Percentiles rank a stretch among this genome's conserved stretches.
Conservation (phyloP, 2,113 vertebrate species). For the Excalfactoria chinensis region DNA sequence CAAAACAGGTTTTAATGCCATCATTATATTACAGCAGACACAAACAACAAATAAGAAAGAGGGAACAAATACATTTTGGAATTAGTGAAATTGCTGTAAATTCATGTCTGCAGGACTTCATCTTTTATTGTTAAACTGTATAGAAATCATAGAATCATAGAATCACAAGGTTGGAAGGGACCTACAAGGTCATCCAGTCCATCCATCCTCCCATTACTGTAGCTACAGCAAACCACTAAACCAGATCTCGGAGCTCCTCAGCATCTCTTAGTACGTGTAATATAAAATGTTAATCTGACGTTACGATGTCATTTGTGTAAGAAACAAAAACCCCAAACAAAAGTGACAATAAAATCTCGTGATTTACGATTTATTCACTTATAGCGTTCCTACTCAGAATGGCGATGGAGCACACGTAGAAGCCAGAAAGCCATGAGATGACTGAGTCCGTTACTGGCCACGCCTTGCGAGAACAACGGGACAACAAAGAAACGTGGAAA, state of each 20-base stretch:
- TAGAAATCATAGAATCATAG: background rate
- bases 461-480: background rate
- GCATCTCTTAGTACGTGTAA: background rate
- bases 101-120: background rate
- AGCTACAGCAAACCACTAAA: too few relatives aligned
- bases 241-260: too few relatives aligned
- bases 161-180: too few relatives aligned
- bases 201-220: too few relatives aligned
- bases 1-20: background rate
- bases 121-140: slow-evolving; percentile 4
- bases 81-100: slow-evolving; percentile 43
- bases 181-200: too few relatives aligned
- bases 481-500: slow-evolving; percentile 37
- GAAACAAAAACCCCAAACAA: slow-evolving; percentile 18
- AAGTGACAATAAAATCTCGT: background rate
- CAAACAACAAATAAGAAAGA: slow-evolving; percentile 17
- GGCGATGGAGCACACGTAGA: background rate
- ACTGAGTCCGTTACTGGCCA: background rate
- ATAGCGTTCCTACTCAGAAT: background rate
- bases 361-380: slow-evolving; percentile 12
- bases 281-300: slow-evolving; percentile 23
- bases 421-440: background rate
- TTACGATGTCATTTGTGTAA: slow-evolving; percentile 2
- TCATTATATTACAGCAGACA: background rate
- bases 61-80: background rate